Percentiles rank a stretch among this genome's conserved stretches.
Conservation (phyloP, 1,140 invertebrate species). For the Macrotrachela quadricornifera region DNA sequence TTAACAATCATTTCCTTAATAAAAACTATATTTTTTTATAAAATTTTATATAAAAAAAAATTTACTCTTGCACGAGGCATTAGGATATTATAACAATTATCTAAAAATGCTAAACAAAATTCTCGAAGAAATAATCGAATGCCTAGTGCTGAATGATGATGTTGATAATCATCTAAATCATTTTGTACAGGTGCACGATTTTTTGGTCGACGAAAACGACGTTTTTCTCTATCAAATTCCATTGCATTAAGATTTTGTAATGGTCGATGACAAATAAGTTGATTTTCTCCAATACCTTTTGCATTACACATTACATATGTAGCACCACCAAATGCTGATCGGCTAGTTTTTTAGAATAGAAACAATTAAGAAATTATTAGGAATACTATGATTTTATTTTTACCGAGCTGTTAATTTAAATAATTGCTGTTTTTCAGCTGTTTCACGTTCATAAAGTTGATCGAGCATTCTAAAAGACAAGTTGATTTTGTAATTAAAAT, state of each 20-base stretch:
- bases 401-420: no score
- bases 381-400: no score
- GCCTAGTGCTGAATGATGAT: constrained; percentile 50
- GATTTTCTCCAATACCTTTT: constrained; percentile 72
- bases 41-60: no score
- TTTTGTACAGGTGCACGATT: constrained; percentile 40
- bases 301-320: constrained; percentile 72
- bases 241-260: constrained; percentile 44
- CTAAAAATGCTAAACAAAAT: constrained; percentile 74
- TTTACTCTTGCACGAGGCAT: constrained; percentile 53
- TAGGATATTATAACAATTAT: constrained; percentile 67
- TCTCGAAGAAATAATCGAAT: constrained; percentile 69
- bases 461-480: no score
- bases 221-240: constrained; percentile 44
- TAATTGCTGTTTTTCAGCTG: no score
- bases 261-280: constrained; percentile 66
- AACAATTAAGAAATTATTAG: not conserved
- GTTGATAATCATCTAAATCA: constrained; percentile 25
- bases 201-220: constrained; percentile 40
- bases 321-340: constrained; percentile 65
- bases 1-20: no score
- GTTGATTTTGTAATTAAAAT: no score
- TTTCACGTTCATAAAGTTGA: no score
- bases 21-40: no score
- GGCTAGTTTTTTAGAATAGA: constrained; percentile 32